A percentile compares a stretch with the other conserved stretches of the same genome.
Conservation (phyloP, 2,888 invertebrate species). For the Notodonta ziczac region DNA sequence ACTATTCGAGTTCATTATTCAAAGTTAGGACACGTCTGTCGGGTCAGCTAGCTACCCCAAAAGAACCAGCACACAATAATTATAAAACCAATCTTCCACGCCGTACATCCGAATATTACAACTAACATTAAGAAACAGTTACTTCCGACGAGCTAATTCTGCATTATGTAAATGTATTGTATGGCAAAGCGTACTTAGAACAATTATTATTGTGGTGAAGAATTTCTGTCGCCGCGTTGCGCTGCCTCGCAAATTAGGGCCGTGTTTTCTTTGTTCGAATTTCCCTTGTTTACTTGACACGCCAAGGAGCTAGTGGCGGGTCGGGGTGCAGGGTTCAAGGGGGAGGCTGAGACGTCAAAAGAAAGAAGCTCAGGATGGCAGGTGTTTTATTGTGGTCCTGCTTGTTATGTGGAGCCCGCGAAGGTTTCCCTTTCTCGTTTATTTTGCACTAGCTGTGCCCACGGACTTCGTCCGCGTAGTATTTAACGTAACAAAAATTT, state of each 20-base stretch:
- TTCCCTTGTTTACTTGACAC: constrained; percentile 43
- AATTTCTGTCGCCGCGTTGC: constrained; percentile 34
- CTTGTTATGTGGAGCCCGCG: constrained; percentile 53
- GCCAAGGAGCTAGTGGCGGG: constrained; percentile 24
- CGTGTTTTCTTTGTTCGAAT: constrained; percentile 46
- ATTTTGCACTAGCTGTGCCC: too few relatives aligned
- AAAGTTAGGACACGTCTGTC: too few relatives aligned
- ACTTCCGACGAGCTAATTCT: constrained; percentile 26
- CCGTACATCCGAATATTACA: neutral
- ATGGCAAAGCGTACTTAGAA: constrained; percentile 24
- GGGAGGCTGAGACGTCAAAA: constrained; percentile 36
- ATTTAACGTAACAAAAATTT: too few relatives aligned
- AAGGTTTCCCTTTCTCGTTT: constrained; percentile 41
- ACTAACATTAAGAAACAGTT: neutral
- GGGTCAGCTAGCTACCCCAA: too few relatives aligned
- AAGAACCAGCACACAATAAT: neutral
- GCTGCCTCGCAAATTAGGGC: constrained; percentile 33
- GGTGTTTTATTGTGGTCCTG: constrained; percentile 59
- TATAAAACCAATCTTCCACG: neutral
- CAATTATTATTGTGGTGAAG: constrained; percentile 23
- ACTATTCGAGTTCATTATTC: too few relatives aligned
- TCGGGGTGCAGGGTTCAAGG: constrained; percentile 19
- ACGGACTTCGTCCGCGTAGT: too few relatives aligned
- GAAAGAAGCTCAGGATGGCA: constrained; percentile 46
- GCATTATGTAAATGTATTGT: constrained; percentile 22